Conservation (phyloP, 1,140 invertebrate genomes). For the Riptortus pedestris region DNA sequence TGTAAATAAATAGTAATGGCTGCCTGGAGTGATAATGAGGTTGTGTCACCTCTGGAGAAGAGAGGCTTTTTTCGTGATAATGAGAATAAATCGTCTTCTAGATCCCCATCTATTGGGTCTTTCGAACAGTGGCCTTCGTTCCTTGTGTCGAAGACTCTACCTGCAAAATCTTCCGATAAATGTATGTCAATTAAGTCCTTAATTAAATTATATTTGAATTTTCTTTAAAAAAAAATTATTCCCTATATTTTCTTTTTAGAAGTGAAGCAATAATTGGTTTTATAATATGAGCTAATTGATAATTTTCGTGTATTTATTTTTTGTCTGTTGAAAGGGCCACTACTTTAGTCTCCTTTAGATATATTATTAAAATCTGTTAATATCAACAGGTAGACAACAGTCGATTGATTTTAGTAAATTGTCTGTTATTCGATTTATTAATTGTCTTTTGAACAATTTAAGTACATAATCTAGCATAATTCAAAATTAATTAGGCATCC, state of each 20-base stretch:
- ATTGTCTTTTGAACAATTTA: too few relatives aligned
- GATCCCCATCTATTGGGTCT: constrained; percentile 26
- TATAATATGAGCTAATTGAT: too few relatives aligned
- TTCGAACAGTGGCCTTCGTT: constrained; percentile 20
- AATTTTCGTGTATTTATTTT: too few relatives aligned
- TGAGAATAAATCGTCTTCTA: constrained; percentile 11
- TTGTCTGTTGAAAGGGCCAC: too few relatives aligned
- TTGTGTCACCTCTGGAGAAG: constrained; percentile 18
- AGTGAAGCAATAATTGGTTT: neutral
- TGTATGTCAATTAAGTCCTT: neutral
- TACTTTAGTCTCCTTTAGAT: too few relatives aligned
- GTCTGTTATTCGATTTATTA: too few relatives aligned
- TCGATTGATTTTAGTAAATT: too few relatives aligned
- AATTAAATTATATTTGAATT: neutral
- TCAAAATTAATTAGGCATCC: too few relatives aligned
- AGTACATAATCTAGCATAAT: too few relatives aligned
- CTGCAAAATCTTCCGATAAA: neutral
- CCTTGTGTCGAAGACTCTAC: constrained; percentile 21
- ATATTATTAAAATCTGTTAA: too few relatives aligned
- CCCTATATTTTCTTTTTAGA: neutral
- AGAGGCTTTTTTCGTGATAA: constrained; percentile 16
- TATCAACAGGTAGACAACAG: too few relatives aligned
- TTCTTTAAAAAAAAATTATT: neutral
- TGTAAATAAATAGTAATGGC: constrained; percentile 30
- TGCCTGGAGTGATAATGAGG: constrained; percentile 37